Conservation (phyloP, 2,888 invertebrate species). For the Zhuqinia jingwanae region DNA sequence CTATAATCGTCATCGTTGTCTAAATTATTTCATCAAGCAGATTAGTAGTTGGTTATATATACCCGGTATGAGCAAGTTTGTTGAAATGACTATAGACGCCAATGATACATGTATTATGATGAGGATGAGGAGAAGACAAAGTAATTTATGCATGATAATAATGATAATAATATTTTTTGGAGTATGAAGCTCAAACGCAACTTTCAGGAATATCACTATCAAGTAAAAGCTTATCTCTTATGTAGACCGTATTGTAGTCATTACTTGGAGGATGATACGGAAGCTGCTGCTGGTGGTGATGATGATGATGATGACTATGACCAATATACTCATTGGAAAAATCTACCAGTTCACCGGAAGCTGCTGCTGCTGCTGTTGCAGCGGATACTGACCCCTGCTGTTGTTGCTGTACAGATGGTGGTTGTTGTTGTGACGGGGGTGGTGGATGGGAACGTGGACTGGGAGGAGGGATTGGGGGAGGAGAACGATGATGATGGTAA, state of each 20-base stretch:
- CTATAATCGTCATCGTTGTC: too few relatives aligned
- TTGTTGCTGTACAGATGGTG: background rate
- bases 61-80: background rate
- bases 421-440: constrained; percentile 25
- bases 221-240: constrained; percentile 78
- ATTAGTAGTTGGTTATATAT: background rate
- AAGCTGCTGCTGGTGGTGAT: constrained; percentile 64
- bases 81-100: background rate
- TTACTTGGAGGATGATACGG: constrained; percentile 64
- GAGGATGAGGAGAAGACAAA: too few relatives aligned
- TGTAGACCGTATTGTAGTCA: constrained; percentile 79
- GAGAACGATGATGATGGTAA: constrained; percentile 64
- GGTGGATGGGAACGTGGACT: constrained; percentile 52
- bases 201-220: constrained; percentile 79
- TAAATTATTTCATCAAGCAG: background rate
- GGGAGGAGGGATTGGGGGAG: constrained; percentile 57
- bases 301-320: constrained; percentile 60
- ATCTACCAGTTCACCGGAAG: constrained; percentile 30
- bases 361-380: background rate
- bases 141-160: too few relatives aligned
- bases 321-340: constrained; percentile 64
- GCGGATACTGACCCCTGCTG: background rate
- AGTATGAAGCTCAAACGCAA: constrained; percentile 76
- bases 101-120: too few relatives aligned
- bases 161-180: background rate